phyloP scores from a whole-genome alignment of 2,113 vertebrate genomes.

The Mungos mungo region DNA sequence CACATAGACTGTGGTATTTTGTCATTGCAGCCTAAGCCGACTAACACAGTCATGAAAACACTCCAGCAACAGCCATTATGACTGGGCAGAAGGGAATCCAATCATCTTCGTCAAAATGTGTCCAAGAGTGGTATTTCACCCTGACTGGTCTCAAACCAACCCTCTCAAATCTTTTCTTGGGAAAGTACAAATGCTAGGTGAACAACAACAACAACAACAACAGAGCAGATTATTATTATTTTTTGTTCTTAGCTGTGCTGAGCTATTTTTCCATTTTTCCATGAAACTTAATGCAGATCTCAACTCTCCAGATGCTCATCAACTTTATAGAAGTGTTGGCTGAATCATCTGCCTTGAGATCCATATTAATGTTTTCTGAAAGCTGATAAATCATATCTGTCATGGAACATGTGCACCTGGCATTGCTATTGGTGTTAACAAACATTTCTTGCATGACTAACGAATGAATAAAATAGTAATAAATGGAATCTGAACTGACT shows the following conservation, averaged over 20 bases:
- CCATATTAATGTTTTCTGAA: background rate
- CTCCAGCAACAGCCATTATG: background rate
- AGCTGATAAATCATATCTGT: background rate
- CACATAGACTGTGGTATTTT: background rate
- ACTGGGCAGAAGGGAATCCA: background rate
- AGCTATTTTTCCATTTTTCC: background rate
- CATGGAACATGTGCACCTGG: background rate
- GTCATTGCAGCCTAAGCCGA: background rate
- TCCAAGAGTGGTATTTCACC: background rate
- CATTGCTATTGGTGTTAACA: background rate
- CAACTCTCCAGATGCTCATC: background rate
- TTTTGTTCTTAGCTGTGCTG: background rate
- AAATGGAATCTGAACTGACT: background rate
- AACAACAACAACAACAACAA: background rate
- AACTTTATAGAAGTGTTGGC: background rate
- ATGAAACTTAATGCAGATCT: background rate
- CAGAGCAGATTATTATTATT: background rate
- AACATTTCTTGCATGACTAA: background rate
- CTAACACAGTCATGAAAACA: background rate
- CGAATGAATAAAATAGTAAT: background rate
- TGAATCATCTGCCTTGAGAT: background rate
- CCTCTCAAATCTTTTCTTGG: background rate
- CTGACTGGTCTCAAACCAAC: background rate
- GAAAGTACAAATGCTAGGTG: background rate
- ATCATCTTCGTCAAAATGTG: background rate